Evolutionary conservation across 2,888 invertebrate genomes (phyloP).

Genomic region (Scaptodrosophila latifasciaeformis): DNA sequence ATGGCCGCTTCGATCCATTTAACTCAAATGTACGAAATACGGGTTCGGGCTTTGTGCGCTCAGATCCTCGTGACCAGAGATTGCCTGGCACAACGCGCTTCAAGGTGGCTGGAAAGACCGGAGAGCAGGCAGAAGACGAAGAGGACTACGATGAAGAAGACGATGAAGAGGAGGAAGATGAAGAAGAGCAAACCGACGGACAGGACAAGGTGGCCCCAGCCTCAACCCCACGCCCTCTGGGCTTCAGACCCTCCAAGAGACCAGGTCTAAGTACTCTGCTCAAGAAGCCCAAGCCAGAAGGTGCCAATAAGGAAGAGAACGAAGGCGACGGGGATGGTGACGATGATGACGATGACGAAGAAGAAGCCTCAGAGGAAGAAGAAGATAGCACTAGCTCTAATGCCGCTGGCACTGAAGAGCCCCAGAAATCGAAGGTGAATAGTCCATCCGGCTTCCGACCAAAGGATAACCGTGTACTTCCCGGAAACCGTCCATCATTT

Average conservation of each 20-base stretch:
- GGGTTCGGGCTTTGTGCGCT: constrained; percentile 53
- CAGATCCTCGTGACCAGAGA: constrained; percentile 43
- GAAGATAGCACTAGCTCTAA: constrained; percentile 5
- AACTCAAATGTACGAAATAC: constrained; percentile 51
- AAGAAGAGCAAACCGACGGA: constrained; percentile 31
- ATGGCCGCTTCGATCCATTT: constrained; percentile 56
- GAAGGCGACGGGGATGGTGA: constrained; percentile 39
- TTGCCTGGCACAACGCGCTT: constrained; percentile 57
- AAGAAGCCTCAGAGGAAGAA: constrained; percentile 16
- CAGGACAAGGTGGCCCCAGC: constrained; percentile 36
- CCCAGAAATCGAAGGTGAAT: constrained; percentile 30
- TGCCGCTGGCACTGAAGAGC: constrained; percentile 12
- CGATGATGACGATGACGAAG: constrained; percentile 33
- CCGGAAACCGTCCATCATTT: constrained; percentile 42
- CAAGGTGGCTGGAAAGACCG: constrained; percentile 31
- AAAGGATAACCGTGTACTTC: constrained; percentile 48
- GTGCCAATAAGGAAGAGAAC: constrained; percentile 30
- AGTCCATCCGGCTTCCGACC: constrained; percentile 28
- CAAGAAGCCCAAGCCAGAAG: constrained; percentile 27
- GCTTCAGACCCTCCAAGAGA: constrained; percentile 25
- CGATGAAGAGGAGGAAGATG: constrained; percentile 34
- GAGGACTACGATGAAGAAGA: constrained; percentile 37
- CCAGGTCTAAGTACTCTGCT: constrained; percentile 23
- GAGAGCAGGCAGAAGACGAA: constrained; percentile 10
- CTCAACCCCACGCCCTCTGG: constrained; percentile 21